phyloP scores from a whole-genome alignment of 2,113 vertebrate species.

The Cepphus grylle region DNA sequence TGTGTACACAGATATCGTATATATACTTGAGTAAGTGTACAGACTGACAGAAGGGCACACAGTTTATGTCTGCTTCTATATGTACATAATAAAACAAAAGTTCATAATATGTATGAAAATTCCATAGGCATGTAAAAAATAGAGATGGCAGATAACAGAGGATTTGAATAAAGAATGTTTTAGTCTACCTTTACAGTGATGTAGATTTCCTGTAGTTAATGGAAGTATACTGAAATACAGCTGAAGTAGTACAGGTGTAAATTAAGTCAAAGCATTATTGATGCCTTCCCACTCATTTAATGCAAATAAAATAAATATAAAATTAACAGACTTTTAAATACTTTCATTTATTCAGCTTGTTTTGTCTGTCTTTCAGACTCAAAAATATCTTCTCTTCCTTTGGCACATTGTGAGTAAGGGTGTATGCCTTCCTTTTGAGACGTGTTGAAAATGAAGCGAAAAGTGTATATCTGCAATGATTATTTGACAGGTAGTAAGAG shows the following conservation, averaged over 20 bases:
- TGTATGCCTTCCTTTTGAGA: not conserved
- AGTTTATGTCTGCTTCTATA: not conserved
- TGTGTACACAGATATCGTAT: not conserved
- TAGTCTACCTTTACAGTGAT: not conserved
- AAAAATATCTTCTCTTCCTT: not conserved
- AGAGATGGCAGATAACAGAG: not conserved
- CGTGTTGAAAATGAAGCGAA: conserved; percentile 37
- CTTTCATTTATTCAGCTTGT: not conserved
- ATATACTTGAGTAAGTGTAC: not conserved
- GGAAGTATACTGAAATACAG: not conserved
- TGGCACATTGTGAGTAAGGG: not conserved
- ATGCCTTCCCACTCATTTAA: not conserved
- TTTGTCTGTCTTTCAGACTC: not conserved
- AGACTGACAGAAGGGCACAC: not conserved
- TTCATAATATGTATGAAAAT: not conserved
- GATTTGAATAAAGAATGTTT: not conserved
- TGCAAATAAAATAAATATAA: not conserved
- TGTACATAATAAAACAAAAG: not conserved
- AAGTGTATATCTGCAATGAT: not conserved
- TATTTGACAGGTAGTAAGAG: conserved; percentile 20
- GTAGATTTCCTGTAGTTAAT: not conserved
- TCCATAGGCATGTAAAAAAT: not conserved
- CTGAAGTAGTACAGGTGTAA: not conserved
- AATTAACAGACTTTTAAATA: not conserved
- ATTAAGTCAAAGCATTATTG: not conserved